Conservation (phyloP, 1,140 invertebrate genomes). For the Lethocerus indicus region DNA sequence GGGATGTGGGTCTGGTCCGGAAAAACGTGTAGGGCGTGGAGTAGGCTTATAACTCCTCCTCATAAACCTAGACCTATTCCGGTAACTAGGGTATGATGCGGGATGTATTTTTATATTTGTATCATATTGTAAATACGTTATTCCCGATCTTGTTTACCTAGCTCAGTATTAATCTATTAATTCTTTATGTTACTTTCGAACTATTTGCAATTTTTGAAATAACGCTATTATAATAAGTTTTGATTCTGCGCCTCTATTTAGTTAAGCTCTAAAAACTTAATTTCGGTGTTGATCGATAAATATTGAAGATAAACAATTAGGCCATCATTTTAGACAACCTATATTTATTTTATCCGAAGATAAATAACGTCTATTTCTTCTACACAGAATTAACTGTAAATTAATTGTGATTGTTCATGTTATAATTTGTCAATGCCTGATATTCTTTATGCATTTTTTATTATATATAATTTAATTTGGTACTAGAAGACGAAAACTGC, state of each 20-base stretch:
- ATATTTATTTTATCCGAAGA: too few relatives aligned
- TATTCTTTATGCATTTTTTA: too few relatives aligned
- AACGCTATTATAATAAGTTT: background rate
- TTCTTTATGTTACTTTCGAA: background rate
- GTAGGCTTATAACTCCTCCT: constrained; percentile 30
- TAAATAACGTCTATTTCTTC: too few relatives aligned
- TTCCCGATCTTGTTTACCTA: background rate
- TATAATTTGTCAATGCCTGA: too few relatives aligned
- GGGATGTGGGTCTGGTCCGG: constrained; percentile 84
- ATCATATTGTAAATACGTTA: background rate
- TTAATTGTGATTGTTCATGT: too few relatives aligned
- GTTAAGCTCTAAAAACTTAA: background rate
- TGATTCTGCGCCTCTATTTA: background rate
- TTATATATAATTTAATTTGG: too few relatives aligned
- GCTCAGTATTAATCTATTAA: background rate
- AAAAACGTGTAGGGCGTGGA: constrained; percentile 70
- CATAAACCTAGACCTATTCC: constrained; percentile 21
- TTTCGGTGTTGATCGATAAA: too few relatives aligned
- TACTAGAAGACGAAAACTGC: too few relatives aligned
- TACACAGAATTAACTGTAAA: too few relatives aligned
- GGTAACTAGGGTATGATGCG: constrained; percentile 10
- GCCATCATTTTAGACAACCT: too few relatives aligned
- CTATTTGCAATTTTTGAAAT: background rate
- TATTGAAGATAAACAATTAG: too few relatives aligned
- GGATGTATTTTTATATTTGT: background rate